A percentile compares a stretch with the other conserved stretches of the same genome.
These are phyloP conservation scores for Halcyon smyrnensis DNA, from an alignment of 2,797 vertebrate genomes.

Conservation along the genomic window DNA sequence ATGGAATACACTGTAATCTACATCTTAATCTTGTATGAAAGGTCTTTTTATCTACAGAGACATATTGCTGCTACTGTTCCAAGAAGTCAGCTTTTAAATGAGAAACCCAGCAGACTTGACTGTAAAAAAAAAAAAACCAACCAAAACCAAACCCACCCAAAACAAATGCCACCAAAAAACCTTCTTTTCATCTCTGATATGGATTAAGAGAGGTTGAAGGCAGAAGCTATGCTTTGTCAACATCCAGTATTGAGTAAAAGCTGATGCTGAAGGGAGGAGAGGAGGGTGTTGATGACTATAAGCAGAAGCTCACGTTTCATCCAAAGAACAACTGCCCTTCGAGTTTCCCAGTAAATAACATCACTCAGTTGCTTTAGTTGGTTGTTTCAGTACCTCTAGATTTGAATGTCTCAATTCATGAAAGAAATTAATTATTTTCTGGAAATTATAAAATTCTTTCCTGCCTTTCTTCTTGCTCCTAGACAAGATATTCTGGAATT, in stretches of 20 bases:
- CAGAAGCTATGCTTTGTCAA: neutral
- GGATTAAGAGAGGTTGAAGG: neutral
- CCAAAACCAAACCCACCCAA: no score
- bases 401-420: neutral
- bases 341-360: neutral
- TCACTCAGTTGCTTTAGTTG: neutral
- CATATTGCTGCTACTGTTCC: constrained; percentile 1
- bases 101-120: neutral
- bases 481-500: neutral
- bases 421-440: neutral
- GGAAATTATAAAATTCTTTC: neutral
- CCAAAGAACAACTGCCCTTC: neutral
- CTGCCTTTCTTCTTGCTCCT: neutral
- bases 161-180: neutral
- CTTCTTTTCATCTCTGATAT: neutral
- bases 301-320: neutral
- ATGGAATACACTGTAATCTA: neutral
- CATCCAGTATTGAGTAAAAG: neutral
- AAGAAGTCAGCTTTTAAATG: constrained; percentile 24
- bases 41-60: constrained; percentile 45
- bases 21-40: constrained; percentile 58
- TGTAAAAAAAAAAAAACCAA: neutral
- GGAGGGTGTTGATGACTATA: neutral
- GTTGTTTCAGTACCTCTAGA: neutral
- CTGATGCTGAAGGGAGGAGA: neutral